phyloP scores from a whole-genome alignment of 2,797 vertebrate genomes.

The Odontamblyopus rebecca region DNA sequence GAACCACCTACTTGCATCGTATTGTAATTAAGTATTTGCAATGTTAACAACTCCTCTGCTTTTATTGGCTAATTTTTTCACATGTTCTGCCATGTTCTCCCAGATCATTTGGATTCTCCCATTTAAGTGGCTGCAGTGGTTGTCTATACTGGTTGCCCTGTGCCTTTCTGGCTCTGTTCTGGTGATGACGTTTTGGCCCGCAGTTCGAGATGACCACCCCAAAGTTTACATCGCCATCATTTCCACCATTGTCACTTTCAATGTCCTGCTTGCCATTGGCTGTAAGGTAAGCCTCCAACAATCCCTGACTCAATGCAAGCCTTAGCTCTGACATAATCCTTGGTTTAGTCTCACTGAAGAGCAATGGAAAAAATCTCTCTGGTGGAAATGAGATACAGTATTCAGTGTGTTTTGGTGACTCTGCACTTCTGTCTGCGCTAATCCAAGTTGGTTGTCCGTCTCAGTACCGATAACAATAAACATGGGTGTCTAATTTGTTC shows the following conservation, averaged over 20 bases:
- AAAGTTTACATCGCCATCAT: conserved; percentile 81
- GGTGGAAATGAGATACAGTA: conserved; percentile 31
- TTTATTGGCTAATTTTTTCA: too few relatives aligned
- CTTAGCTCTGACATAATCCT: conserved; percentile 11
- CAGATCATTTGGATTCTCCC: conserved; percentile 92
- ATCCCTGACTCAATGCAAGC: background rate
- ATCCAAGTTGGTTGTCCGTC: conserved; percentile 27
- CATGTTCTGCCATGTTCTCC: conserved; percentile 11
- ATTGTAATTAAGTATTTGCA: background rate
- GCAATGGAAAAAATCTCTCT: conserved; percentile 32
- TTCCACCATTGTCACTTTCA: conserved; percentile 80
- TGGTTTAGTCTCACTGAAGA: conserved; percentile 17
- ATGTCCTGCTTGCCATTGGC: conserved; percentile 87
- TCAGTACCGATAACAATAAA: conserved; percentile 38
- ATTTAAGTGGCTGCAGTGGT: conserved; percentile 84
- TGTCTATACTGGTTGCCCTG: conserved; percentile 84
- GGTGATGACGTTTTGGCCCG: conserved; percentile 93
- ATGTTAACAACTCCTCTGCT: background rate
- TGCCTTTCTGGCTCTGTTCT: conserved; percentile 91
- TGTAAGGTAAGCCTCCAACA: conserved; percentile 82
- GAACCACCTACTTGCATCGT: background rate
- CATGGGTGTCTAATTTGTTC: conserved; percentile 37
- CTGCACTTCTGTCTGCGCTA: conserved; percentile 14
- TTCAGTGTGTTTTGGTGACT: conserved; percentile 28
- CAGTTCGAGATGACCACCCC: conserved; percentile 88